Evolutionary conservation across 2,113 vertebrate species (phyloP).

Genomic region (Corythoichthys intestinalis): DNA sequence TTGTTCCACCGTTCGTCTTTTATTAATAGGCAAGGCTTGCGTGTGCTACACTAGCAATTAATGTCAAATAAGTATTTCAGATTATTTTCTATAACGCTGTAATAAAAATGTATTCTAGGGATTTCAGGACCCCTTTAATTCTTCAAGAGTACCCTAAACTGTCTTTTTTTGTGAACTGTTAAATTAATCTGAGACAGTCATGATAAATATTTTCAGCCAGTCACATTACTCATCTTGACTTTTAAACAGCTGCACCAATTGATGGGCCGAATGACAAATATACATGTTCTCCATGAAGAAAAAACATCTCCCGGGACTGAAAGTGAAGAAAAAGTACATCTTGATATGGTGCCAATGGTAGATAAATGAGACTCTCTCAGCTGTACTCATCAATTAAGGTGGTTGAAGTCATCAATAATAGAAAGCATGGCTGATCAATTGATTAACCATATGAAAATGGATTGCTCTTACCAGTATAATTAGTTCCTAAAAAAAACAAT

Average conservation of each 20-base stretch:
- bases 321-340: conserved; percentile 8
- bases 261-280: conserved; percentile 14
- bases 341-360: neutral
- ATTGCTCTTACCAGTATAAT: neutral
- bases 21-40: neutral
- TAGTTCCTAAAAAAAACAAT: neutral
- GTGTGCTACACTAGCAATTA: neutral
- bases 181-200: conserved; percentile 28
- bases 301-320: conserved; percentile 2
- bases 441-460: neutral
- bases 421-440: neutral
- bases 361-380: conserved; percentile 4
- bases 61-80: neutral
- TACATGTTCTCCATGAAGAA: conserved; percentile 2
- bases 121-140: neutral
- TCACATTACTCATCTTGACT: conserved; percentile 40
- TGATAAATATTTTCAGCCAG: conserved; percentile 38
- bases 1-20: neutral
- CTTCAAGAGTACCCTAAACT: neutral
- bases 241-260: conserved; percentile 43
- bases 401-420: neutral
- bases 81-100: neutral
- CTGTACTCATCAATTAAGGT: neutral
- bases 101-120: neutral
- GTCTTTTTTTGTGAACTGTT: conserved; percentile 20